phyloP scores from a whole-genome alignment of 1,140 invertebrate species.

The Pseudomyrmex cubaensis region DNA sequence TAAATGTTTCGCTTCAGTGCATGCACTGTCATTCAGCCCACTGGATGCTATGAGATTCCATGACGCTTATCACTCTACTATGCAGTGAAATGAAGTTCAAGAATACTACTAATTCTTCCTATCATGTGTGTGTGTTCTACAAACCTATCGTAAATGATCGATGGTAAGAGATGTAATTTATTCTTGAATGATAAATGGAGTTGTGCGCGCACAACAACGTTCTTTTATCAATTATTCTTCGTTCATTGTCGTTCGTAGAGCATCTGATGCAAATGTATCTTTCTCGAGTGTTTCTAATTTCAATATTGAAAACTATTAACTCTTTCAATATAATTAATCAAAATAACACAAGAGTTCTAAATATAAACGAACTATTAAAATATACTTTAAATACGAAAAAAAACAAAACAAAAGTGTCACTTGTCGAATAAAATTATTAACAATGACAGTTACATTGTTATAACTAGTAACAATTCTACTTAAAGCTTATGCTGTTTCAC shows the following conservation, averaged over 20 bases:
- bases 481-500: too few species aligned
- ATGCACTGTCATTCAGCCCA: conserved; percentile 78
- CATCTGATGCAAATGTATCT: conserved; percentile 1
- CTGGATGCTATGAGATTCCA: conserved; percentile 77
- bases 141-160: conserved; percentile 74
- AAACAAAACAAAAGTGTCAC: neutral
- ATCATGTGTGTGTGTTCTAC: conserved; percentile 76
- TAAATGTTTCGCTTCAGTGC: conserved; percentile 80
- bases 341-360: conserved; percentile 12
- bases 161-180: conserved; percentile 80
- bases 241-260: conserved; percentile 31
- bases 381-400: too few species aligned
- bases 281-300: neutral
- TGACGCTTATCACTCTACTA: conserved; percentile 77
- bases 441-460: neutral
- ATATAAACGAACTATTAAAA: neutral
- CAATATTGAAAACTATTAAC: conserved; percentile 6
- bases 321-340: neutral
- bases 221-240: conserved; percentile 22
- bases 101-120: conserved; percentile 76
- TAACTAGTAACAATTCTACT: neutral
- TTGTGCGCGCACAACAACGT: conserved; percentile 23
- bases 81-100: conserved; percentile 74
- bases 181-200: conserved; percentile 58
- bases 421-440: neutral